Evolutionary conservation across 2,113 vertebrate species (phyloP), one percentile per base, ranked within the genome.

Genomic region (Sterna hirundo): DNA sequence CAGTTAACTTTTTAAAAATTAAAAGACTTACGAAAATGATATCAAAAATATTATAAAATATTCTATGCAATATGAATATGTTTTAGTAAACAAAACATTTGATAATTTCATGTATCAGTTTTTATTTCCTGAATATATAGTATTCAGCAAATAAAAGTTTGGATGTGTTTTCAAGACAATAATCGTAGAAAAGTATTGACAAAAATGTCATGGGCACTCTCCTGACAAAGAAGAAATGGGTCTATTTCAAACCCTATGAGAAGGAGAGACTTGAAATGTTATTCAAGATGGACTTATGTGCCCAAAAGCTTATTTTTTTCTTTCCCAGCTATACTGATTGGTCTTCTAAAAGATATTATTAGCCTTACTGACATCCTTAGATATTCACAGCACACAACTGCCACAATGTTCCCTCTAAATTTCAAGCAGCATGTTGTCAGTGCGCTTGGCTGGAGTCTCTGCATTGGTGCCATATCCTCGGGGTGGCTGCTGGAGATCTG

Each of bases 71-170:
- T 38, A 3, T 34, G 18, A 68, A 29, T 62, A 38, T 44, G 15
- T 58, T 79, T 52, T 52, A 75, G 80, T 55, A 90, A 93, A 74
- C 21, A 72, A 91, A 89, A 44, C 0, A 22, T n/a, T 34, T 74
- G 19, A 60, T 91, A 46, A 60, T 77, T 44, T 80, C 86, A 77
- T 27, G 6, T 66, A 64, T 70, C 40, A 32, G 3, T 27, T 90
- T 94, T 86, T 95, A 51, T 90, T 92, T 88, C 57, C 44, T 81
- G 55, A 81, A 49, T 40, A 14, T 55, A 32, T 57, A 51, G 38
- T 64, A 69, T 86, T 92, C 83, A 81, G 57, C 57, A 91, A 83
- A 69, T 62, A 77, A 90, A 91, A 79, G 61, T 91, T 94, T 86
- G 76, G 69, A 23, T 57, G 52, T 40, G 30, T 78, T 94, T 93